Evolutionary conservation across 2,888 invertebrate genomes (phyloP).

Genomic region (Ophioninae sp.): DNA sequence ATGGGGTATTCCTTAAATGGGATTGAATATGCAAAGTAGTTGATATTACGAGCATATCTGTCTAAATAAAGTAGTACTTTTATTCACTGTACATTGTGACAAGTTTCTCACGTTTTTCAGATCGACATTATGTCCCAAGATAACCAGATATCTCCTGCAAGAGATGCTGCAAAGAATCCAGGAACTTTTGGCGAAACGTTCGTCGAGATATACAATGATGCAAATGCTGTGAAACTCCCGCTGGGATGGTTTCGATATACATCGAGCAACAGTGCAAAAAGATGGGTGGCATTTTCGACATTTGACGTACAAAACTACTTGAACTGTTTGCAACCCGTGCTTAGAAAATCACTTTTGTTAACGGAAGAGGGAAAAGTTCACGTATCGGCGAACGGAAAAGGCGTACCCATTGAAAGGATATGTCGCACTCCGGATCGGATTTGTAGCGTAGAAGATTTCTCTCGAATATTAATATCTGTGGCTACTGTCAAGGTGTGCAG

Average conservation of each 20-base stretch:
- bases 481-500: background rate
- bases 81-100: background rate
- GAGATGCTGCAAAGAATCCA: background rate
- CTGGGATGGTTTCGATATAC: background rate
- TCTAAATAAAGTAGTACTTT: background rate
- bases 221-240: background rate
- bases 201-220: background rate
- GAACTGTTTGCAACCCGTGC: background rate
- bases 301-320: slow-evolving; percentile 1
- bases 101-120: background rate
- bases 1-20: background rate
- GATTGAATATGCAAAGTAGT: background rate
- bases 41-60: too few relatives aligned
- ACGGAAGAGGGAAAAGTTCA: slow-evolving; percentile 1
- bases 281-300: slow-evolving; percentile 8
- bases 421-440: background rate
- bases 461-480: background rate
- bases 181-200: background rate
- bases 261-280: background rate
- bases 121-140: background rate
- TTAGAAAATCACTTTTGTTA: slow-evolving; percentile 5
- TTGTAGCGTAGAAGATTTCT: background rate
- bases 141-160: background rate
- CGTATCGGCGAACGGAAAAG: slow-evolving; percentile 20
- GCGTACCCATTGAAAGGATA: background rate